Evolutionary conservation across 2,888 invertebrate species (phyloP).

Genomic region (Furcula furcula): DNA sequence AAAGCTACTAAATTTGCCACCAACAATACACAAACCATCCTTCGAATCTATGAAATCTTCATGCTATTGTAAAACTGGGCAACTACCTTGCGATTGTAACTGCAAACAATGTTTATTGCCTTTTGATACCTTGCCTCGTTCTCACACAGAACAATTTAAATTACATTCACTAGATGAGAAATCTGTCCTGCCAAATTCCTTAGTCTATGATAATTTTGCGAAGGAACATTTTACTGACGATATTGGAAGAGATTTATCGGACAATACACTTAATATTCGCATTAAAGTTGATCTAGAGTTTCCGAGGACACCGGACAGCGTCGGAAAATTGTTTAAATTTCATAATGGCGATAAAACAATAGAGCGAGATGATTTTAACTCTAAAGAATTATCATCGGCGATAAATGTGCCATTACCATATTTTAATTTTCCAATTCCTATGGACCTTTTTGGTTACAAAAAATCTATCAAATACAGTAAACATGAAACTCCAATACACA

Average conservation of each 20-base stretch:
- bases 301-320: constrained; percentile 47
- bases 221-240: constrained; percentile 20
- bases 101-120: constrained; percentile 57
- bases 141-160: constrained; percentile 22
- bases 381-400: constrained; percentile 43
- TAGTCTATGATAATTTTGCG: constrained; percentile 13
- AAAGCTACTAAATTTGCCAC: constrained; percentile 30
- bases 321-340: constrained; percentile 32
- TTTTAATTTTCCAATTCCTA: constrained; percentile 55
- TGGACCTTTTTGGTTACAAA: constrained; percentile 49
- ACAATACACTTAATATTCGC: constrained; percentile 55
- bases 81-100: constrained; percentile 53
- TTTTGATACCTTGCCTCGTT: constrained; percentile 25
- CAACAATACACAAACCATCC: constrained; percentile 23
- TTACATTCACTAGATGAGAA: constrained; percentile 17
- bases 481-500: constrained; percentile 48
- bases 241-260: constrained; percentile 26
- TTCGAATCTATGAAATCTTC: constrained; percentile 38
- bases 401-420: constrained; percentile 53
- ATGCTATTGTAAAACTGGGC: constrained; percentile 54
- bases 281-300: constrained; percentile 67
- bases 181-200: constrained; percentile 5
- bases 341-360: constrained; percentile 23
- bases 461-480: constrained; percentile 35
- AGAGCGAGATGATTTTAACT: constrained; percentile 34